Evolutionary conservation across 1,140 invertebrate genomes (phyloP), one percentile per base, ranked within the genome.

Genomic region (Triops cancriformis): DNA sequence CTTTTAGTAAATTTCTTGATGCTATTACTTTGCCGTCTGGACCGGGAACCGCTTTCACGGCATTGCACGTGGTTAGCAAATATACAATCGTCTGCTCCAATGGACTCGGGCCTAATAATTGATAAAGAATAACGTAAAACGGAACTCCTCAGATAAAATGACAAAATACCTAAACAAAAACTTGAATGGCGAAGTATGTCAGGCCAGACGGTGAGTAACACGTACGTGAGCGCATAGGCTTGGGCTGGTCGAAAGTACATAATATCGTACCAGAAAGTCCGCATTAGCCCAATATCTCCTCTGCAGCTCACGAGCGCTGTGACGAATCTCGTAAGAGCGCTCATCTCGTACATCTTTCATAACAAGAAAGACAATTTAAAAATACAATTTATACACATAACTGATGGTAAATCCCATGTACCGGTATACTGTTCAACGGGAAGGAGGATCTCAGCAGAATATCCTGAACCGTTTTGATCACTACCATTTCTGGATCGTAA

Each of bases 31-130:
- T 76, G 37, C 74, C 74, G 10, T 76, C 45, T 18, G 45, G 37
- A 1, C 74, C 74, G 14, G 74, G 74, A 26, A 76, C 23, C 6
- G 74, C 74, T 45, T 76, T 76, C 3, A 76, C 41, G 9, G 37
- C 31, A 26, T 76, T 76, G 74, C 74, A 31, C 12, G 37, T 26
- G 10, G 74, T 76, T 11, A 76, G 23, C 23, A 76, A 45, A 26
- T 76, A 76, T 23, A 76, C 74, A 14, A 76, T 28, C 1, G 74
- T 43, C 41, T 76, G 74, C 26, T 76, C 74, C 74, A 76, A 76
- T 10, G 74, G 37, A 76, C 74, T 76, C 18, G 45, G 37, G 0
- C 74, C 74, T 76, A n/a, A 26, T 12, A n/a, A 42, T 14, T 5
- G 18, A 42, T 4, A 18, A 10, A 43, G 45, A 51, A 76, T 28